Base-by-base conservation (phyloP, 2,113 vertebrate genomes). In the Limnothrissa miodon region DNA sequence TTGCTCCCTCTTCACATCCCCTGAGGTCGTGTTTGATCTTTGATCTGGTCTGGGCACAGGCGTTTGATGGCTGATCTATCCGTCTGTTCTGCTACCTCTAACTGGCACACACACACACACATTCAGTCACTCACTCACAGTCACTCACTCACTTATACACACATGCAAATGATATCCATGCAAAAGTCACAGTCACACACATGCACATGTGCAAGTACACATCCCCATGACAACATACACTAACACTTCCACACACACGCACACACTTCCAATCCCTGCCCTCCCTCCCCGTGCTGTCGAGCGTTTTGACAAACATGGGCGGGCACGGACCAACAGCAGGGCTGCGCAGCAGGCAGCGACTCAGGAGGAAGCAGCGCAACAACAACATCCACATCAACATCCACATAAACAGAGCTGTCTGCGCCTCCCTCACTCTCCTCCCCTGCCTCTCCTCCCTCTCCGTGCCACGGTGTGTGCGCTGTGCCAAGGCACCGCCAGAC, bases 31-130 rank as follows among this genome's bases (percentile, higher is more conserved):
- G 59, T 66, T 66, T 66, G 59, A 66, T 66, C 59, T 66, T 25
- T 66, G 59, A 66, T 66, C 59, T 66, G 59, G 59, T 33, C 59
- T 66, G 59, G 59, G n/a, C 11, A 10, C 59, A 29, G 85, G 88
- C 83, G 81, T 87, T 84, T 62, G 80, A 88, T 87, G 86, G 83
- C 86, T 89, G 85, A 89, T 82, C 84, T 84, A 87, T 85, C 85
- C 88, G 82, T 88, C 89, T 90, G 88, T 82, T 83, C 82, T 82
- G 42, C 81, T 59, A 53, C 62, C 56, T 81, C 39, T 9, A 13
- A 62, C 29, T 8, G 84, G 83, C 83, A 86, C 83, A 70, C 44
- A 46, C 45, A 48, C 45, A 86, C 80, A 80, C 62, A 87, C 78
- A 84, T 25, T 86, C 84, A 84, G 80, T 84, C 51, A 82, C 80